Conservation (phyloP, 1,140 invertebrate species). For the Anagrus nilaparvatae region DNA sequence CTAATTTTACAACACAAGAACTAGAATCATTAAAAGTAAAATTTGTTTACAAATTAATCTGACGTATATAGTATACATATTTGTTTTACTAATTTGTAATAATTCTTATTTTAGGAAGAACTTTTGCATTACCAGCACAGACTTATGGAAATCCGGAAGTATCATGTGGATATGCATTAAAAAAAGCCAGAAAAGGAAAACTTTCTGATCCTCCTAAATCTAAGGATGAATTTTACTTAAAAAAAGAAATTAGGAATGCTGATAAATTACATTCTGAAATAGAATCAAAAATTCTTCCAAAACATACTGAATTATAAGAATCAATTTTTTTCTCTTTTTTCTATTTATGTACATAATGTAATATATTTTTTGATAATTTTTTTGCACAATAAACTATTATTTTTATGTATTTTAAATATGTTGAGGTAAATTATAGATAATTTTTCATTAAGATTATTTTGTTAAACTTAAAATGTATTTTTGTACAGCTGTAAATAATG, state of each 20-base stretch:
- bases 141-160: slow-evolving; percentile 68
- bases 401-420: too few species aligned
- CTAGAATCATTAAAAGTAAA: slow-evolving; percentile 71
- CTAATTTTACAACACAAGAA: slow-evolving; percentile 73
- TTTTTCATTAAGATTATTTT: too few species aligned
- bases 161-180: slow-evolving; percentile 59
- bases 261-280: slow-evolving; percentile 79
- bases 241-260: slow-evolving; percentile 71
- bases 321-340: too few species aligned
- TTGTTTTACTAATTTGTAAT: background rate
- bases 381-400: too few species aligned
- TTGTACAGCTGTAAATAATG: too few species aligned
- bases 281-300: slow-evolving; percentile 64
- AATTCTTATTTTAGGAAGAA: slow-evolving; percentile 52
- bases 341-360: too few species aligned
- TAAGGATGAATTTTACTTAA: slow-evolving; percentile 57
- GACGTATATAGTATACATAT: too few species aligned
- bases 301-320: slow-evolving; percentile 60
- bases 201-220: slow-evolving; percentile 26
- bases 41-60: too few species aligned
- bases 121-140: slow-evolving; percentile 79
- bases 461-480: too few species aligned
- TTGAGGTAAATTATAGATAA: too few species aligned
- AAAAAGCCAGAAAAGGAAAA: slow-evolving; percentile 29
- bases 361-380: too few species aligned